Percentiles rank a stretch among this genome's conserved stretches.
These are phyloP conservation scores for Gephyroberyx darwinii DNA, from an alignment of 2,797 vertebrate genomes.

Conservation along the genomic window DNA sequence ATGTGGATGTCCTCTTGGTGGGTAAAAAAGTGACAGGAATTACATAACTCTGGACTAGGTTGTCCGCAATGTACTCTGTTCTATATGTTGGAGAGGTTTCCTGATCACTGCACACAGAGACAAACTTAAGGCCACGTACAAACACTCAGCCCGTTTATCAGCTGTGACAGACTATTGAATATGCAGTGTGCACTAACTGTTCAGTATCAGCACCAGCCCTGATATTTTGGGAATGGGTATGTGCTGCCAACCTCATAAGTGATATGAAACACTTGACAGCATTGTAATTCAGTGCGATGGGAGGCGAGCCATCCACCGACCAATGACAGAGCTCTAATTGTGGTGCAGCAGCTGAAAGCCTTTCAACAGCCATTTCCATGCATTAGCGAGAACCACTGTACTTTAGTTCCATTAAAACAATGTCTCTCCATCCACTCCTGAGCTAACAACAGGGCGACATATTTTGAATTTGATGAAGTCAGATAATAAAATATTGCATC, in stretches of 20 bases:
- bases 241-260: slow-evolving; percentile 72
- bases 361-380: slow-evolving; percentile 77
- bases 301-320: slow-evolving; percentile 67
- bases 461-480: slow-evolving; percentile 58
- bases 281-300: slow-evolving; percentile 74
- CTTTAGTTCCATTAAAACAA: slow-evolving; percentile 78
- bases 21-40: not conserved
- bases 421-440: slow-evolving; percentile 67
- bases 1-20: slow-evolving; percentile 46
- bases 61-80: not conserved
- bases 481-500: slow-evolving; percentile 54
- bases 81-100: not conserved
- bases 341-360: slow-evolving; percentile 76
- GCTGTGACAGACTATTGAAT: slow-evolving; percentile 58
- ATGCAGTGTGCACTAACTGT: slow-evolving; percentile 65
- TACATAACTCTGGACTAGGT: slow-evolving; percentile 10
- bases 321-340: slow-evolving; percentile 75
- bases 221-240: slow-evolving; percentile 70
- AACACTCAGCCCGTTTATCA: slow-evolving; percentile 14
- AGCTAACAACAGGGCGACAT: slow-evolving; percentile 52
- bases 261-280: slow-evolving; percentile 77
- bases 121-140: slow-evolving; percentile 42
- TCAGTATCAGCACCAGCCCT: slow-evolving; percentile 54
- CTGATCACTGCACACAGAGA: slow-evolving; percentile 19
- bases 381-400: slow-evolving; percentile 76